These are phyloP conservation scores for Scarus forsteni DNA, from an alignment of 2,797 vertebrate species.

Conservation along the genomic window DNA sequence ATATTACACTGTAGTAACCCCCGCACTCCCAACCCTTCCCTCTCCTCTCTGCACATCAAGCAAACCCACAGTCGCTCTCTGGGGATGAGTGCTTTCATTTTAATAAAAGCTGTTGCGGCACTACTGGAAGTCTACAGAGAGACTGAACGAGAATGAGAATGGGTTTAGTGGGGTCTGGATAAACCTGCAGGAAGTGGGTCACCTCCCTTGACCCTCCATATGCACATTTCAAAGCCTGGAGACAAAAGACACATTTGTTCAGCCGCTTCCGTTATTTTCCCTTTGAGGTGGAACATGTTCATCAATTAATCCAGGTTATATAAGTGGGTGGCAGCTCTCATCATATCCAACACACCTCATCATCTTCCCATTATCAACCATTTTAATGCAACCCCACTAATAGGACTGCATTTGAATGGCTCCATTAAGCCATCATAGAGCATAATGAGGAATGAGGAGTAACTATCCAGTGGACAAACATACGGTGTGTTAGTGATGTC, in stretches of 20 bases:
- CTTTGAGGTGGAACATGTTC: background rate
- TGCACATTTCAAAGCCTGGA: conserved; percentile 1
- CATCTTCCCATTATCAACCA: conserved; percentile 15
- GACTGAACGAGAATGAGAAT: background rate
- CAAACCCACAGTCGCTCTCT: conserved; percentile 1
- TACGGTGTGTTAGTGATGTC: no score
- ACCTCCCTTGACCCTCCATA: conserved; percentile 35
- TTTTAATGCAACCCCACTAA: conserved; percentile 12
- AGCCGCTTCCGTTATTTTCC: background rate
- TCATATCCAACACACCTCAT: conserved; percentile 4
- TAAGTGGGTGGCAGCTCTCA: conserved; percentile 3
- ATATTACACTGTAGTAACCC: background rate
- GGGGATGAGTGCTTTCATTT: conserved; percentile 33
- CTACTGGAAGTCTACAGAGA: conserved; percentile 18
- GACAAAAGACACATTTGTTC: background rate
- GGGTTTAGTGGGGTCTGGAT: conserved; percentile 23
- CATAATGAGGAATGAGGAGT: conserved; percentile 10
- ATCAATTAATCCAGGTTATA: background rate
- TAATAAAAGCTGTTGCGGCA: conserved; percentile 44
- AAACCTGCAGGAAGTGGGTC: conserved; percentile 44
- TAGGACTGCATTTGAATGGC: conserved; percentile 16
- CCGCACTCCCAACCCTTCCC: background rate
- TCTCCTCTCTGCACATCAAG: background rate
- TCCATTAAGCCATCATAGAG: conserved; percentile 22
- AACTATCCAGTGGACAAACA: background rate